Evolutionary conservation across 2,888 invertebrate species (phyloP), one percentile per base, ranked within the genome.

Genomic region (Quadriops clusia): DNA sequence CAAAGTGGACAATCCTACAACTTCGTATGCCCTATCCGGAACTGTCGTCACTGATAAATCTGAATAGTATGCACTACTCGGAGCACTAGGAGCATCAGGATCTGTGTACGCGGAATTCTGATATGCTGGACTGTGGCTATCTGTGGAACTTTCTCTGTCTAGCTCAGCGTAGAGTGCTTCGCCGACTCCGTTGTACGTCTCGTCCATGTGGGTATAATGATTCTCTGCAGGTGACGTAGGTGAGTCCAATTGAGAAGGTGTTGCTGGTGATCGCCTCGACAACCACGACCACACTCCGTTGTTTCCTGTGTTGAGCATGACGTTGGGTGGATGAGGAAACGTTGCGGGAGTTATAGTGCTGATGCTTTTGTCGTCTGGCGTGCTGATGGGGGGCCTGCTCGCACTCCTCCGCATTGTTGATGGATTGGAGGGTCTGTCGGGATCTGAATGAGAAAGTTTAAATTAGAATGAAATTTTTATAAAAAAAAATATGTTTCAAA

Each of bases 1-100:
- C 55, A 65, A 57, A 25, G 67, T 63, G 23, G 64, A 61, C 24
- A 68, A 53, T 9, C 71, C 72, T 8, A 74, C 72, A 11, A 72
- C 65, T 54, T 74, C 73, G 46, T 74, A 74, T 22, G 70, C 70
- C 33, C 72, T 53, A 42, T 72, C 72, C 3, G 56, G 53, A 12
- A 64, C 61, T 36, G 67, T 63, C 5, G 65, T 67, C 10, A 68
- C 65, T 9, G 72, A 73, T 32, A 79, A 61, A 56, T 79, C 78
- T 34, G 77, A 77, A 54, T 79, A 79, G 54, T 79, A 79, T 14
- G 78, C 78, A 58, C 77, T 77, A 51, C 77, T 77, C n/a, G 77
- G 77, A 5, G 77, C 76, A 36, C 71, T 72, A 23, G 71, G 72
- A 14, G 71, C 64, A 30, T 70, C 70, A 7, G 66, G 67, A 41